Evolutionary conservation across 2,888 invertebrate genomes (phyloP).

Genomic region (Calameuta pallipes): DNA sequence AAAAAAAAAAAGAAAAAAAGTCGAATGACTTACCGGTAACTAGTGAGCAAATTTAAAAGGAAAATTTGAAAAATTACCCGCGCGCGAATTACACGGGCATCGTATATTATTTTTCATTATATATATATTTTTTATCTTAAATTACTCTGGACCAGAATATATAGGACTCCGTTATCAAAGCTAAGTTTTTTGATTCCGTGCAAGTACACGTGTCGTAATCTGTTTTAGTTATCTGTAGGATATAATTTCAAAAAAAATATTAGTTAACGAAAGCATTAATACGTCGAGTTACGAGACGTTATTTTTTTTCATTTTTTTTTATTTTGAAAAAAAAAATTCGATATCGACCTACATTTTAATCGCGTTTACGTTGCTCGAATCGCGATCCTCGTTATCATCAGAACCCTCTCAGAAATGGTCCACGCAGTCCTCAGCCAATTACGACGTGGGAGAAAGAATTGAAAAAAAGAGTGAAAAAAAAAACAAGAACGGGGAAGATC

Average conservation of each 20-base stretch:
- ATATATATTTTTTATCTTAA: neutral
- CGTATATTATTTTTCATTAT: neutral
- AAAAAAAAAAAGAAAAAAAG: neutral
- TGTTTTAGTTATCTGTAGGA: neutral
- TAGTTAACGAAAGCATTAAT: neutral
- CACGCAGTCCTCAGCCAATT: slow-evolving; percentile 56
- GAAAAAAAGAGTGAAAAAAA: neutral
- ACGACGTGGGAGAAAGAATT: neutral
- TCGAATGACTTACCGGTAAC: no score
- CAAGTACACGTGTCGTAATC: no score
- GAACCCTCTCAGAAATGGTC: slow-evolving; percentile 54
- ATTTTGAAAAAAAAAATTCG: neutral
- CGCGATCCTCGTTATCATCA: neutral
- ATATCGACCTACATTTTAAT: neutral
- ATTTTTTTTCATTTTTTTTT: neutral
- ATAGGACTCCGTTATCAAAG: neutral
- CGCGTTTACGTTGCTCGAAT: neutral
- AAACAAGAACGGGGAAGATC: neutral
- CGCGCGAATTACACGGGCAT: neutral
- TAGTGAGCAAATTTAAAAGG: no score
- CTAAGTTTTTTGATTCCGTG: neutral
- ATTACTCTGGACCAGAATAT: neutral
- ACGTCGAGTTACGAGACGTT: neutral
- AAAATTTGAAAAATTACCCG: neutral
- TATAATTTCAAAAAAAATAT: neutral